phyloP scores from a whole-genome alignment of 2,113 vertebrate species.

The Taxidea taxus region DNA sequence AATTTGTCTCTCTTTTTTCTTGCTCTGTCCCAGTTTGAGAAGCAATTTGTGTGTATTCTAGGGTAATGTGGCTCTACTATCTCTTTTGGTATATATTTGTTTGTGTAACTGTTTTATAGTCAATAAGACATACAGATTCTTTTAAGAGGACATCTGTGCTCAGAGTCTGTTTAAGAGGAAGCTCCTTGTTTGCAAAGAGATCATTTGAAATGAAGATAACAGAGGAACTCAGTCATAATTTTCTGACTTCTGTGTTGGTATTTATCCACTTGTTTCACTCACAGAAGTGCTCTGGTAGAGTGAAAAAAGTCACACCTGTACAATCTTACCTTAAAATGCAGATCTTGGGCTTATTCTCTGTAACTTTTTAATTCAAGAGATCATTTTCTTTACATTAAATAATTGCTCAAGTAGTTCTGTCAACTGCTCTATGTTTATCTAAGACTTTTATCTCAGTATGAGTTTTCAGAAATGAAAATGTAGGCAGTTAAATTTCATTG shows the following conservation, averaged over 20 bases:
- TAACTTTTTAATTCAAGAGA: background rate
- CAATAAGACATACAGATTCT: background rate
- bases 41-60: background rate
- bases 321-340: background rate
- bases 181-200: background rate
- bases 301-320: background rate
- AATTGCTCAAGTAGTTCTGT: slow-evolving; percentile 12
- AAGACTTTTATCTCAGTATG: slow-evolving; percentile 32
- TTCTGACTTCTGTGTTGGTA: background rate
- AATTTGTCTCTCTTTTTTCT: background rate
- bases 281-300: background rate
- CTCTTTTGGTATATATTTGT: background rate
- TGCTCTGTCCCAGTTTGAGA: background rate
- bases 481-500: slow-evolving; percentile 13
- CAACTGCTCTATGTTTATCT: slow-evolving; percentile 20
- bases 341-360: background rate
- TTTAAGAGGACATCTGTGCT: background rate
- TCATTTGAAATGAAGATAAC: background rate
- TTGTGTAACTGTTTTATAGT: background rate
- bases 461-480: slow-evolving; percentile 44
- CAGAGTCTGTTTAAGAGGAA: background rate
- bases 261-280: background rate
- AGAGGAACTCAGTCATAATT: background rate
- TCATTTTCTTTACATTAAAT: slow-evolving; percentile 29
- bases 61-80: background rate